Evolutionary conservation across 2,113 vertebrate genomes (phyloP).

Genomic region (Lepus europaeus): DNA sequence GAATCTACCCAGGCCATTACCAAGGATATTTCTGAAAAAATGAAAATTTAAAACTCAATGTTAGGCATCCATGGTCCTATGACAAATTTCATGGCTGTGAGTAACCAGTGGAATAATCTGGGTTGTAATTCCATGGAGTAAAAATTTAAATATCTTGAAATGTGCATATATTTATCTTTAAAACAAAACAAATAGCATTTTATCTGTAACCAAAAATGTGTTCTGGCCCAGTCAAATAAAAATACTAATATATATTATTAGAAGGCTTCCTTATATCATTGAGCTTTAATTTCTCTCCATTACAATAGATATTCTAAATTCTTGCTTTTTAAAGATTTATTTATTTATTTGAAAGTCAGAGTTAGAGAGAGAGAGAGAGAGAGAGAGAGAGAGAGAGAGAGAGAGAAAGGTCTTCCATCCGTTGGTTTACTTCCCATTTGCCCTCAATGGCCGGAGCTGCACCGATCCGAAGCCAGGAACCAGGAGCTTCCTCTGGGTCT

Average conservation of each 20-base stretch:
- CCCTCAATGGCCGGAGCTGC: no score
- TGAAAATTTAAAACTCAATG: neutral
- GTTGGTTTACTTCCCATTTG: no score
- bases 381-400: no score
- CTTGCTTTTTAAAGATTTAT: no score
- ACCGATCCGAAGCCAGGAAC: no score
- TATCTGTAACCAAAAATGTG: neutral
- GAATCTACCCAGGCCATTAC: neutral
- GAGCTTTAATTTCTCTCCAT: neutral
- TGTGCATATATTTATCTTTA: neutral
- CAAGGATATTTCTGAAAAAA: neutral
- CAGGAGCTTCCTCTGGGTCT: no score
- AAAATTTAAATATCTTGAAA: neutral
- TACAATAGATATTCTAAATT: neutral
- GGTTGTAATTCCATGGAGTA: neutral
- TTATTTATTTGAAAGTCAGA: no score
- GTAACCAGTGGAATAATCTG: neutral
- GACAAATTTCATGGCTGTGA: neutral
- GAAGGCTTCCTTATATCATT: neutral
- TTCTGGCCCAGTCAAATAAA: neutral
- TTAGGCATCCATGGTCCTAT: neutral
- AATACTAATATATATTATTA: neutral
- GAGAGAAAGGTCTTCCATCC: no score
- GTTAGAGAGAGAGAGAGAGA: no score
- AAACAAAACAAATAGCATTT: conserved; percentile 37